Base-by-base conservation (phyloP, 2,113 vertebrate species). In the Albula glossodonta region DNA sequence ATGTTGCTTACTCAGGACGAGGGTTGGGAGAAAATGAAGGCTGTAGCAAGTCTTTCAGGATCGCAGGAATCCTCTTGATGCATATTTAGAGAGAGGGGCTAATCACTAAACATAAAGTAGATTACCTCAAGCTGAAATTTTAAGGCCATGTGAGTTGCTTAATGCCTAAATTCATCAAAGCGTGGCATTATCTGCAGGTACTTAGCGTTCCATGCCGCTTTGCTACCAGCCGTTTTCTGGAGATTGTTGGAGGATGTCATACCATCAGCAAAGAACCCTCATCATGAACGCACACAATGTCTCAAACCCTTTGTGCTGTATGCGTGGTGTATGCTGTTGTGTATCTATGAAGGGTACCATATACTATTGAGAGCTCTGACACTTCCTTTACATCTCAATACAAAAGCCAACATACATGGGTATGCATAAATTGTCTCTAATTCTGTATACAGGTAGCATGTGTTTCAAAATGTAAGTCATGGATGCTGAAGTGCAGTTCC, bases 61-160 rank as follows among this genome's bases (percentile, higher is more conserved):
- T 8, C 31, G 19, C 70, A 25, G 22, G 70, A 74, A 74, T 74
- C 70, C n/a, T n/a, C 70, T 6, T 25, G 70, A 74, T 25, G 70
- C 60, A 74, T 74, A 74, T 74, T 74, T n/a, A 74, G 70, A 74
- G 70, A 74, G n/a, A 66, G 53, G 53, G 12, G 9, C 70, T 74
- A 31, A 74, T 31, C 22, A 31, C n/a, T 74, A 74, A 74, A 74
- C 70, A 74, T 31, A 66, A 66, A 74, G 70, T 74, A 31, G 70
- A 31, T 74, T 74, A 74, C 70, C 31, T 22, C 70, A 74, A 31
- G 70, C 70, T 25, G 70, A 74, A 31, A 74, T 74, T 74, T 66
- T 74, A 74, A 74, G 5, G 70, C 70, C 22, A n/a, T 74, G 70
- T 70, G 63, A 70, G 63, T 74, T 74, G 70, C n/a, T 74, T 74